phyloP scores from a whole-genome alignment of 2,113 vertebrate genomes.

The Myotis brandtii region DNA sequence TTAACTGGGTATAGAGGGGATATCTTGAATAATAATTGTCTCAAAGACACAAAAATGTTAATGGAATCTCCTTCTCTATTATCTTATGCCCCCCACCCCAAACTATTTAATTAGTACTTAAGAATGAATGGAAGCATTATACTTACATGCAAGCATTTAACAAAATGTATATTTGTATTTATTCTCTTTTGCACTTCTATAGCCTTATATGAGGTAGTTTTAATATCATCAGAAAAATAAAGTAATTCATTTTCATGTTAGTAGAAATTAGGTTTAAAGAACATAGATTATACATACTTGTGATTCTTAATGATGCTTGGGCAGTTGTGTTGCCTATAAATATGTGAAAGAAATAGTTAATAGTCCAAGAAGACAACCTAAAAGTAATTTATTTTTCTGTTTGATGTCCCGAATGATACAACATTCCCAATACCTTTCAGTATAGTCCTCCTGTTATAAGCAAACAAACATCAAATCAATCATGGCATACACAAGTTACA shows the following conservation, averaged over 20 bases:
- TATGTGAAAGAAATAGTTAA: neutral
- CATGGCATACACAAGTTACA: neutral
- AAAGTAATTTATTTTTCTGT: neutral
- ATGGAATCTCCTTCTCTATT: neutral
- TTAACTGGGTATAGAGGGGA: neutral
- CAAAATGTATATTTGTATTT: neutral
- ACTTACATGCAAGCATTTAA: neutral
- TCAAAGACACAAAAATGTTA: neutral
- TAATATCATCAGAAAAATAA: neutral
- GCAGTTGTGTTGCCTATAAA: neutral
- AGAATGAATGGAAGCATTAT: neutral
- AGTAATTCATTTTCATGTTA: neutral
- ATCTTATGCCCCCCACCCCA: accelerated
- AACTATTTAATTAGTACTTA: neutral
- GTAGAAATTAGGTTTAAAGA: neutral
- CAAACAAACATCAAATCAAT: neutral
- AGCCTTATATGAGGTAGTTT: neutral
- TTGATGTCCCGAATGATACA: neutral
- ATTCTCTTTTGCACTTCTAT: neutral
- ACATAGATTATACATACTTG: neutral
- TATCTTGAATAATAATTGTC: neutral
- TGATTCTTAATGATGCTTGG: neutral
- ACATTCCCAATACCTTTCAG: neutral
- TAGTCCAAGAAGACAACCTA: neutral
- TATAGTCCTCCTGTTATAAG: neutral